phyloP scores from a whole-genome alignment of 2,113 vertebrate genomes.

The Passer montanus region DNA sequence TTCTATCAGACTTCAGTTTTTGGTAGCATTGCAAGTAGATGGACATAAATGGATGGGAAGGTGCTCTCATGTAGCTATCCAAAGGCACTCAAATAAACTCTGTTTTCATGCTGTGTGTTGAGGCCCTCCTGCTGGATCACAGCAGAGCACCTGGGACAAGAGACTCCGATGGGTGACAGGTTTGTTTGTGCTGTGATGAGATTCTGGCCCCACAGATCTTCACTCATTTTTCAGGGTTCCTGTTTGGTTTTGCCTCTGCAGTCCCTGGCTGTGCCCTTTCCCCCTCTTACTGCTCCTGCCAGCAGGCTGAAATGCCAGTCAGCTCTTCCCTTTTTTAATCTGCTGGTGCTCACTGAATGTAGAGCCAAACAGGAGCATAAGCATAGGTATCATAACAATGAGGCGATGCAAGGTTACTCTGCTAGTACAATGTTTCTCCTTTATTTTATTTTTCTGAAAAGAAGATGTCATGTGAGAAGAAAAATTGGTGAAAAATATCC shows the following conservation, averaged over 20 bases:
- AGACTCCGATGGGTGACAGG: too few relatives aligned
- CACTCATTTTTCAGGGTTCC: neutral
- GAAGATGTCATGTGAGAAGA: neutral
- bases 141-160: neutral
- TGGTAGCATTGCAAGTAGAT: neutral
- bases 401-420: rapidly evolving
- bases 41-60: neutral
- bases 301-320: neutral
- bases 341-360: neutral
- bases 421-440: neutral
- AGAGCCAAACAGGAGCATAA: neutral
- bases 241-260: neutral
- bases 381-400: neutral
- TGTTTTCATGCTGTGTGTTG: neutral
- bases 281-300: neutral
- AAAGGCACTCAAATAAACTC: neutral
- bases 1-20: conserved; percentile 16
- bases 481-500: neutral
- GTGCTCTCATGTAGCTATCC: neutral
- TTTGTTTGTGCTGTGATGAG: neutral
- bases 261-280: neutral
- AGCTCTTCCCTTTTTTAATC: neutral
- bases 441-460: neutral
- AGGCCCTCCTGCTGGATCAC: neutral
- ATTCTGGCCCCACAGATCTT: neutral